Evolutionary conservation across 2,888 invertebrate genomes (phyloP), one percentile per base, ranked within the genome.

Genomic region (Acleris cristana): DNA sequence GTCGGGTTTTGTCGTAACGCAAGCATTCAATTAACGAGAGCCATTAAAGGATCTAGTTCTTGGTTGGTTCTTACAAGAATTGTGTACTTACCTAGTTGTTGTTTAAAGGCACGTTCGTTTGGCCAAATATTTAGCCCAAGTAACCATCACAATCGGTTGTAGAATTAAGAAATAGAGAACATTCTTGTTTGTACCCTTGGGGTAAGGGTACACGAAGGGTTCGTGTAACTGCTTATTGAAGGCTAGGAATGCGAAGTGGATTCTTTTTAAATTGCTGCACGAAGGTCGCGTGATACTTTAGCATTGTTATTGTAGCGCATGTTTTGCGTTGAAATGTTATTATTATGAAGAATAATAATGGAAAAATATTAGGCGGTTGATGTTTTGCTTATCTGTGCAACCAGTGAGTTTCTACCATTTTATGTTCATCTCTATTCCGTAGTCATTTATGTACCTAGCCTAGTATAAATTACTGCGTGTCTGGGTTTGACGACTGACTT

Each of bases 191-290:
- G 48, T 66, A 18, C 48, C 62, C 52, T 49, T 19, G 40, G 52
- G 16, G 58, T 54, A 49, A 65, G 62, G 67, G 57, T 45, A 23
- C 26, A 34, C 48, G 48, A 48, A 67, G 62, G 67, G 62, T 58
- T 40, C 58, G 63, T 63, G 62, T 66, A 51, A 40, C 59, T 62
- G 53, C 57, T 67, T 63, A 67, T 63, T 67, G 67, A 58, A 62
- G 53, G 57, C 52, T 66, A 57, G 52, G 51, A 52, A 62, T 52
- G 61, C 57, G 48, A 49, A 40, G 63, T 34, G 58, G 40, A 63
- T 63, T 67, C 54, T 58, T 63, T 63, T 54, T 54, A 67, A 58
- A 67, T 67, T 54, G 63, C 49, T 44, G 23, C 53, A 58, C 40
- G 58, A 54, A 63, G 62, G 62, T 58, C 58, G 58, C 34, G 30